Evolutionary conservation across 2,113 vertebrate genomes (phyloP).

Genomic region (Chlamydotis undulata): DNA sequence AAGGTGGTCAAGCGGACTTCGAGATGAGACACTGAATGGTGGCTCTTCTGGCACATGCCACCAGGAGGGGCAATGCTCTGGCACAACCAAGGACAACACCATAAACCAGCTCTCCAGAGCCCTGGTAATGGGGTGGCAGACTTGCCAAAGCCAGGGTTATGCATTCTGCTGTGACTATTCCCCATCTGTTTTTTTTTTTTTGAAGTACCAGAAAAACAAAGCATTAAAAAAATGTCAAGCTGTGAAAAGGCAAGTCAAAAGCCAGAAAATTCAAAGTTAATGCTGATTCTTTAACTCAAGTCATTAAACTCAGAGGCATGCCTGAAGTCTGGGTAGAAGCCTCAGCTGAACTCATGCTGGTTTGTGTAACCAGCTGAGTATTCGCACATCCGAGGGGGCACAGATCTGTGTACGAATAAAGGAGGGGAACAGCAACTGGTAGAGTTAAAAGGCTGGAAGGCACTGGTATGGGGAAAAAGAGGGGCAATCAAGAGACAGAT

Average conservation of each 20-base stretch:
- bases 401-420: not conserved
- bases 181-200: conserved; percentile 1
- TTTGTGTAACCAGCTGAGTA: not conserved
- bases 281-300: conserved; percentile 53
- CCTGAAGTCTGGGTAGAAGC: conserved; percentile 22
- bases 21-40: not conserved
- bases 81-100: accelerated
- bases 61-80: not conserved
- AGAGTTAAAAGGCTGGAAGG: not conserved
- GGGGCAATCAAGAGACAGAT: not conserved
- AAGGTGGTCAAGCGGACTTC: not conserved
- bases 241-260: conserved; percentile 55
- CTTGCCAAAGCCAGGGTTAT: not conserved
- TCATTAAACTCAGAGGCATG: conserved; percentile 49
- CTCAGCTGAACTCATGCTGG: not conserved
- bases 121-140: not conserved
- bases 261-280: conserved; percentile 37
- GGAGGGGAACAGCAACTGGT: not conserved
- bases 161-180: not conserved
- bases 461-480: not conserved
- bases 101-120: not conserved
- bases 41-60: not conserved
- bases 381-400: not conserved
- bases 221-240: conserved; percentile 36
- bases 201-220: conserved; percentile 27